Conservation (phyloP, 2,888 invertebrate species). For the Dasysyrphus albostriatus region DNA sequence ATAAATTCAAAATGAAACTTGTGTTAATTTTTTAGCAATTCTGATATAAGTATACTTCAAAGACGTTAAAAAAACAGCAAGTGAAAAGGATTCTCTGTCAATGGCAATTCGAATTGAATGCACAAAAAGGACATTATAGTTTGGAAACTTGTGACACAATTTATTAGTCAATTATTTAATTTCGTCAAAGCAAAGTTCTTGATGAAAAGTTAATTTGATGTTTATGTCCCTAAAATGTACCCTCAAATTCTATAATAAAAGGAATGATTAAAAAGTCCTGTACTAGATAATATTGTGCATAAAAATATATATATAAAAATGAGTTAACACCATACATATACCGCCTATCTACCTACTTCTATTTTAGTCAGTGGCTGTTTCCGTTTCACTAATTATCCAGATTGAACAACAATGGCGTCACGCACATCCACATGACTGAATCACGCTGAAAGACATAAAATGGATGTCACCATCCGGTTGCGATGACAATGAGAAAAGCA, state of each 20-base stretch:
- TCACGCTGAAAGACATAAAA: background rate
- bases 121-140: background rate
- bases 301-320: background rate
- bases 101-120: background rate
- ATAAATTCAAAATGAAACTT: slow-evolving; percentile 1
- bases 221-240: background rate
- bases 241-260: background rate
- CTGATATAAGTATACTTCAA: background rate
- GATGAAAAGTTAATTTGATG: too few species aligned
- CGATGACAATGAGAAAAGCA: slow-evolving; percentile 13
- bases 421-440: slow-evolving; percentile 27
- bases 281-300: background rate
- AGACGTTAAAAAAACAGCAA: background rate
- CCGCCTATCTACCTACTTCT: background rate
- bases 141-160: too few species aligned
- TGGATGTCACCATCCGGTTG: slow-evolving; percentile 31
- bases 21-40: background rate
- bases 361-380: slow-evolving; percentile 32
- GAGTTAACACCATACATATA: background rate
- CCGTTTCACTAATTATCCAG: slow-evolving; percentile 53
- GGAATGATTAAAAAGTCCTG: background rate
- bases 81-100: background rate
- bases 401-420: slow-evolving; percentile 49
- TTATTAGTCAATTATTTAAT: too few species aligned
- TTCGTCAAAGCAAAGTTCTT: too few species aligned